phyloP scores from a whole-genome alignment of 2,113 vertebrate species.

The Cepphus grylle region DNA sequence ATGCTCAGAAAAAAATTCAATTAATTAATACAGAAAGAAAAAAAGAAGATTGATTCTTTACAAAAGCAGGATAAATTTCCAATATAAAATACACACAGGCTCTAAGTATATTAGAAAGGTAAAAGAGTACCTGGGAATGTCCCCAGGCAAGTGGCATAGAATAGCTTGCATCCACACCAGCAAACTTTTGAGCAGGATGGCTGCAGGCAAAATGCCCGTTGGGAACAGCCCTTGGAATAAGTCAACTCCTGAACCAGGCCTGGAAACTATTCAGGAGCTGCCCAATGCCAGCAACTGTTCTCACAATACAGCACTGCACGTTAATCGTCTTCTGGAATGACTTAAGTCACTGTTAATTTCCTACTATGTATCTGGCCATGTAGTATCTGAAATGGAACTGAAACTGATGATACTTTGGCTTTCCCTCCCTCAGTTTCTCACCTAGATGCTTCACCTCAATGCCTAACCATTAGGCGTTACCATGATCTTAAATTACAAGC shows the following conservation, averaged over 20 bases:
- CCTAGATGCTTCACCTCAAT: not conserved
- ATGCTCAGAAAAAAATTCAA: not conserved
- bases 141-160: not conserved
- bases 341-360: not conserved
- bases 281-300: not conserved
- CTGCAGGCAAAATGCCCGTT: not conserved
- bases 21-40: not conserved
- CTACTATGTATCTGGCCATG: not conserved
- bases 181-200: not conserved
- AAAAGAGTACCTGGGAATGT: not conserved
- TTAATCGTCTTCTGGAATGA: not conserved
- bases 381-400: not conserved
- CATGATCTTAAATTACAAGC: rapidly evolving
- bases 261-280: not conserved
- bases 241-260: not conserved
- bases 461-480: not conserved
- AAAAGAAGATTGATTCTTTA: not conserved
- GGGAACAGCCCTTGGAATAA: not conserved
- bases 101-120: not conserved
- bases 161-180: not conserved
- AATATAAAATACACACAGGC: not conserved
- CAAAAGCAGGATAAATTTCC: not conserved
- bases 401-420: not conserved
- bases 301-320: not conserved
- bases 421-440: not conserved